Evolutionary conservation across 2,888 invertebrate genomes (phyloP), one percentile per base, ranked within the genome.

Genomic region (Leucophenga maculata): DNA sequence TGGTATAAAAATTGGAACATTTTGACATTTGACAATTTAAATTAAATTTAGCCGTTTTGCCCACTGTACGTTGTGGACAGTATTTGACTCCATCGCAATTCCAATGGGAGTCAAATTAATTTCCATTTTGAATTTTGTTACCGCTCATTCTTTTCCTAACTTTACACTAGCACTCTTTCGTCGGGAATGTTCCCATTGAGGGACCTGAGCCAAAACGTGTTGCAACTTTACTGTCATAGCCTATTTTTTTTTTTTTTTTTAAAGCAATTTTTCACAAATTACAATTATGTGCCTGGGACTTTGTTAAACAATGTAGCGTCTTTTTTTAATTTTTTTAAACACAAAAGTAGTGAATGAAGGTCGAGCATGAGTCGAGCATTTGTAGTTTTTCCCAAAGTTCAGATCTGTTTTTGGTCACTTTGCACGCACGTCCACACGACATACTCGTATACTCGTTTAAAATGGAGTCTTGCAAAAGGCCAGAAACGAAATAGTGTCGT

Each of bases 231-330:
- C n/a, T 57, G 57, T 44, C 44, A 18, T 39, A 16, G 32, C 9
- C 1, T 60, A 32, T 60, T 32, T 16, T 60, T n/a, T 60, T 6
- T 32, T 32, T 32, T 20, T 62, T 62, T 62, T 46, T 46, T 26
- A 16, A 39, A 13, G 16, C 39, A 67, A 67, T 59, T 67, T 67
- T 50, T 31, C 18, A 52, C 67, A 68, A 68, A 68, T 68, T 68
- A 60, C 67, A 68, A 39, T 68, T 68, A 50, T 68, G 67, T 68
- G 67, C 67, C 67, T 68, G 67, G 59, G 67, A 46, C 62, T 48
- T 46, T 64, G 62, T 26, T 64, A 46, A 44, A 14, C 48, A n/a
- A 26, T 39, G 39, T 39, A 39, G 39, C 8, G 3, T 39, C 8
- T 39, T 39, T 39, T 9, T 8, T 39, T 6, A 13, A 50, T 13